A percentile compares a stretch with the other conserved stretches of the same genome.
phyloP scores from a whole-genome alignment of 2,113 vertebrate species.

The Protomyctophum bolini region DNA sequence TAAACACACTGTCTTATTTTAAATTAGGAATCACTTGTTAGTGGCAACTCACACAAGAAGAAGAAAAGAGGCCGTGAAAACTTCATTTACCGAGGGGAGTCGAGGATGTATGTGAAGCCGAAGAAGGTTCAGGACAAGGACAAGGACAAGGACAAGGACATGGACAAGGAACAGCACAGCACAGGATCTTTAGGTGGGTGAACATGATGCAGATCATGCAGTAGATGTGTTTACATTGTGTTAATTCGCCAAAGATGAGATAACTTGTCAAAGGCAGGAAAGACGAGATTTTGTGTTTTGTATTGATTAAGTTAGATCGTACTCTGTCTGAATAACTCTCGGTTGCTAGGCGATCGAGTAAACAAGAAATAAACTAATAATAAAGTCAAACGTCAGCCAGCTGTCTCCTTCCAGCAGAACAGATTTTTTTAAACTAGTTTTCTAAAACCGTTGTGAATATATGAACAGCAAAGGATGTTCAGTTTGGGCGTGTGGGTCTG shows the following conservation, averaged over 20 bases:
- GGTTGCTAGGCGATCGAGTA: too few relatives aligned
- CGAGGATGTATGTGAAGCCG: neutral
- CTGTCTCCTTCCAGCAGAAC: too few relatives aligned
- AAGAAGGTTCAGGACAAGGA: slow-evolving; percentile 94
- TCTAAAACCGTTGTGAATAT: too few relatives aligned
- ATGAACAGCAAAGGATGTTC: too few relatives aligned
- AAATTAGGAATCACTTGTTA: slow-evolving; percentile 82
- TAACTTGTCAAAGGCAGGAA: too few relatives aligned
- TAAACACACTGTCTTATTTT: slow-evolving; percentile 9
- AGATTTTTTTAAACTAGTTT: neutral
- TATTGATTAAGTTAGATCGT: too few relatives aligned
- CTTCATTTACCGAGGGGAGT: slow-evolving; percentile 86
- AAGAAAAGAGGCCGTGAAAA: slow-evolving; percentile 94
- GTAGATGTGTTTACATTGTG: too few relatives aligned
- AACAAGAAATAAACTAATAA: too few relatives aligned
- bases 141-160: slow-evolving; percentile 80
- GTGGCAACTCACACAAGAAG: slow-evolving; percentile 90
- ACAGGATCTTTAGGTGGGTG: slow-evolving; percentile 67
- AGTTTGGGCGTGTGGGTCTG: too few relatives aligned
- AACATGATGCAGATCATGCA: neutral
- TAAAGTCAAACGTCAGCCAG: too few relatives aligned
- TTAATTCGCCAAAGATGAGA: neutral
- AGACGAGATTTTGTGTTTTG: too few relatives aligned
- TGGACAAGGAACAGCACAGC: slow-evolving; percentile 83
- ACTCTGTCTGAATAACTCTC: too few relatives aligned